These are phyloP conservation scores for Tolmerus cingulatus DNA, from an alignment of 2,888 invertebrate species.

Conservation along the genomic window DNA sequence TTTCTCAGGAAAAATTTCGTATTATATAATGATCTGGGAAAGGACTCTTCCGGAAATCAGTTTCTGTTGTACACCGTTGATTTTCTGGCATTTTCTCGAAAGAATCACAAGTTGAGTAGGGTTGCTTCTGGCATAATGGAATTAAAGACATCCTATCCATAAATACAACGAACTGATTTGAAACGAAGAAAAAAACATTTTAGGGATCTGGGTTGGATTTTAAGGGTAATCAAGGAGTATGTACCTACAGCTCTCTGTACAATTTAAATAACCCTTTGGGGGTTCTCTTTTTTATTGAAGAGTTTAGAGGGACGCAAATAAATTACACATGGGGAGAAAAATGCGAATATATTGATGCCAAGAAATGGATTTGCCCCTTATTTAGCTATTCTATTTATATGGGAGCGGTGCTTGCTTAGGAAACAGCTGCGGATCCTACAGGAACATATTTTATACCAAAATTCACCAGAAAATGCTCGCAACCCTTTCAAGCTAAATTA, in stretches of 20 bases:
- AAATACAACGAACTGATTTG: background rate
- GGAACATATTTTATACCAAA: background rate
- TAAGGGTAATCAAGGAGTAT: background rate
- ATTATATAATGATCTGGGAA: background rate
- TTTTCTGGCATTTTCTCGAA: background rate
- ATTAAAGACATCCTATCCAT: background rate
- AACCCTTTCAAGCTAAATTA: background rate
- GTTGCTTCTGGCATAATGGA: background rate
- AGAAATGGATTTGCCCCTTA: background rate
- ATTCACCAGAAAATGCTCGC: background rate
- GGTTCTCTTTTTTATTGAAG: background rate
- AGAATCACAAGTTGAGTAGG: background rate
- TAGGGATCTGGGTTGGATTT: background rate
- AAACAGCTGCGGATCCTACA: background rate
- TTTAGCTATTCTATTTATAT: background rate
- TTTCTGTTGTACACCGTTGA: background rate
- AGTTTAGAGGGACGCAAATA: background rate
- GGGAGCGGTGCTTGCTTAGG: background rate
- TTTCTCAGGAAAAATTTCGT: background rate
- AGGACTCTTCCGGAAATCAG: background rate
- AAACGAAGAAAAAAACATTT: background rate
- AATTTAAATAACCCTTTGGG: background rate
- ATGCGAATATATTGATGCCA: background rate
- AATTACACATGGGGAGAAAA: background rate
- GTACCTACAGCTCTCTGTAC: background rate